Evolutionary conservation across 2,888 invertebrate genomes (phyloP).

Genomic region (Hermodice carunculata): DNA sequence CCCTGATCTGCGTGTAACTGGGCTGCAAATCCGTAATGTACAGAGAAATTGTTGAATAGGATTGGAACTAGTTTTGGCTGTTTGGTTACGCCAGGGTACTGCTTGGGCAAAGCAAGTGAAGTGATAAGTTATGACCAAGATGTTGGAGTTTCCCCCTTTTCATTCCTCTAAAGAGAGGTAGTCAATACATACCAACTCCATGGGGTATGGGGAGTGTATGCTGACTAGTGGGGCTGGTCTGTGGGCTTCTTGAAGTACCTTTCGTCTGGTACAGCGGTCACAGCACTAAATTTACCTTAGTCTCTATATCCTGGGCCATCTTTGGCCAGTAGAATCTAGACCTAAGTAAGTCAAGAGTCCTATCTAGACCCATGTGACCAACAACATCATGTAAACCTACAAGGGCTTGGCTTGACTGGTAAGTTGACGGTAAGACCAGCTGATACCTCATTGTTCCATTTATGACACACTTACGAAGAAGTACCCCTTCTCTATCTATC

Average conservation of each 20-base stretch:
- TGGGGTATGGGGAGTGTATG: not conserved
- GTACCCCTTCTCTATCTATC: not conserved
- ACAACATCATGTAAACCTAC: conserved; percentile 4
- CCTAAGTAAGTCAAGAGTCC: not conserved
- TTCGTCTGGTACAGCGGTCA: too few relatives aligned
- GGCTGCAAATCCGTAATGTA: conserved; percentile 23
- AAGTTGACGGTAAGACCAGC: not conserved
- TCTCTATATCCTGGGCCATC: not conserved
- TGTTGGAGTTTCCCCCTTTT: conserved; percentile 5
- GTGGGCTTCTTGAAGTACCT: too few relatives aligned
- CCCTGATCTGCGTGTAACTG: conserved; percentile 32
- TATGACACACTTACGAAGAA: not conserved
- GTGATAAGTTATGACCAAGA: conserved; percentile 17
- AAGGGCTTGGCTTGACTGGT: not conserved
- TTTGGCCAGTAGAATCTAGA: conserved; percentile 2
- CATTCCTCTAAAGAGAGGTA: conserved; percentile 43
- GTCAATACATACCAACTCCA: conserved; percentile 19
- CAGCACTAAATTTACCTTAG: not conserved
- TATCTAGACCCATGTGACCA: not conserved
- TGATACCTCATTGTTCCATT: not conserved
- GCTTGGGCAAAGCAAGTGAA: conserved; percentile 16
- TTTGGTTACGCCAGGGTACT: conserved; percentile 16
- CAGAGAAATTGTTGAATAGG: conserved; percentile 13
- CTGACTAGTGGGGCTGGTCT: not conserved
- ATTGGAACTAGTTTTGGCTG: conserved; percentile 22